Base-by-base conservation (phyloP, 2,888 invertebrate genomes). In the Prosapia bicincta region DNA sequence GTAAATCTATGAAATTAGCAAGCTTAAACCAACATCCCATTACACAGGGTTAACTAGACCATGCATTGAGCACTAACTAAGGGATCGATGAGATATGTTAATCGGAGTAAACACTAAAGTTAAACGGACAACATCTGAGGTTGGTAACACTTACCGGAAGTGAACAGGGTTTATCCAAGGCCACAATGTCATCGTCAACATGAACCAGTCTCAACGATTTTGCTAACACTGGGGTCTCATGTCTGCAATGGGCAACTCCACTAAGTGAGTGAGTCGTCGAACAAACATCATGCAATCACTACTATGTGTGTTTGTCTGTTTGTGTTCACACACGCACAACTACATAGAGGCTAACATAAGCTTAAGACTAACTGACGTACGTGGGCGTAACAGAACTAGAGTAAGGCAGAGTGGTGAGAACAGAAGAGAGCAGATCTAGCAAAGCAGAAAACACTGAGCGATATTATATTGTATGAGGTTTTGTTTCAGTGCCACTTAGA, bases 101-200 rank as follows among this genome's bases (percentile, higher is more conserved):
- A 38, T 13, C 15, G 38, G 3, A 20, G 54, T 54, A 54, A 54
- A 20, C 54, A 54, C 20, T 54, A 20, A 54, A 20, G 54, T 54
- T 54, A 54, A 54, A 5, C 3, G 54, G 54, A 20, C 9, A 54
- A 54, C 54, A 54, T 5, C 54, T n/a, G 10, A 38, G 38, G 6
- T 38, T 38, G 23, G 71, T 85, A 82, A 84, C 85, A 90, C 91
- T 91, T 90, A 94, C 93, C 88, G 95, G 95, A 85, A 95, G 89
- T 83, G 95, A 95, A 85, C 93, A 91, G 84, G 95, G 95, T 88
- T 95, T 95, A 88, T 95, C 93, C 88, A 95, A 89, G 85, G 95
- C 95, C 85, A 96, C 89, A 84, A 95, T 88, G 84, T 96, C 93
- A 83, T 93, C 93, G 85, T 92, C 93, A 85, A 93, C 91, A 86